Evolutionary conservation across 2,113 vertebrate genomes (phyloP), one percentile per base, ranked within the genome.

Genomic region (Ploceus nigricollis): DNA sequence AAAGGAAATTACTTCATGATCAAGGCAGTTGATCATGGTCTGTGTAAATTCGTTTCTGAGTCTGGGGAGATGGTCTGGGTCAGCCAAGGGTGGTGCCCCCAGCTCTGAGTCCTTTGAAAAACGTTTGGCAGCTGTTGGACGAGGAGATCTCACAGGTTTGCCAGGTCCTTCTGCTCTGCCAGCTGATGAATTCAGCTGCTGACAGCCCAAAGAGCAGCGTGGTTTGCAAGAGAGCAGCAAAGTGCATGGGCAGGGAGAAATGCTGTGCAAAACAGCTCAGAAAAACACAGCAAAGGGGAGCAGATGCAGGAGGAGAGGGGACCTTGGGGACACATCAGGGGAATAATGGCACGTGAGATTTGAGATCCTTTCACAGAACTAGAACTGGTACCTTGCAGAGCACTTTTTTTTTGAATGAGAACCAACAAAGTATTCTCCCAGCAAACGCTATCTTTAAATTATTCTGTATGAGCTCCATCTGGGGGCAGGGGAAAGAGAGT

Each of bases 191-290:
- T 53, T 73, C 63, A 80, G 19, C 48, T 73, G 72, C 72, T 51
- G 54, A 37, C 58, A 64, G 44, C 40, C 2, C 1, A 33, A 60
- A 40, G 44, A 70, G 53, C 78, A 73, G 22, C 0, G 0, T 35
- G 51, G 44, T 50, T 72, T 93, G 56, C 47, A 54, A 18, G 61
- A 37, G 20, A 71, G 75, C 30, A 51, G 35, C 66, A 87, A 61
- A 47, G 44, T 47, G 37, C 37, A 47, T 6, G 2, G 7, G 47
- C 56, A 82, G 66, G 50, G 45, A 0, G 4, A 64, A 51, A 15
- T 28, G 44, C 0, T 0, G 19, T 48, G 40, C 24, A 48, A 37
- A 76, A 44, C 11, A 13, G 31, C 50, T 83, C 25, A 22, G 50
- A 47, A 66, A 44, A 20, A 30, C 63, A 42, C 31, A 82, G 65